Evolutionary conservation across 2,113 vertebrate genomes (phyloP), one percentile per base, ranked within the genome.

Genomic region (Trematomus loennbergii): DNA sequence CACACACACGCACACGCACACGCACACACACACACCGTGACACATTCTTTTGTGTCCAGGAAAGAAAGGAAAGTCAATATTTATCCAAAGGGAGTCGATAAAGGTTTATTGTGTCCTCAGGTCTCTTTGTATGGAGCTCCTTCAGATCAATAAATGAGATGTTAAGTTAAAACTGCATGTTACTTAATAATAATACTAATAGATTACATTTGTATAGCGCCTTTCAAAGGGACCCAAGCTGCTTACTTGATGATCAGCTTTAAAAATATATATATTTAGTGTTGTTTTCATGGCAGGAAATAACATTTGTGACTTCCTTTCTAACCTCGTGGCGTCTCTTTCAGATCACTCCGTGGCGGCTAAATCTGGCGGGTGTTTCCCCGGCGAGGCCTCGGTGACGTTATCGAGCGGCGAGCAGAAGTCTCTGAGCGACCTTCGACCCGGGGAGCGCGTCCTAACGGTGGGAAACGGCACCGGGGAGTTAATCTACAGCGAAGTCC

Each of bases 331-430:
- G 9, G 12, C 58, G 20, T 66, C 7, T 64, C 57, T 72, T 3
- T 80, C 95, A 99, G 98, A 99, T 90, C 99, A 99, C 91, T 99
- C 98, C 0, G 97, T 99, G 90, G 98, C 98, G 0, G 98, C 97
- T 59, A 99, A 99, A 75, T 98, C 98, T 0, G 98, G 98, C 0
- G 98, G 98, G 75, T 99, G 98, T 87, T 99, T 99, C 94, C 97
- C 97, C 0, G 97, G 96, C 33, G 80, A 86, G 80, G 95, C 97
- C 0, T 87, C 91, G 82, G 96, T 97, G 12, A 96, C 88, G 3
- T 75, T 97, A 88, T 96, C 97, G 87, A 85, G 91, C 0, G 97
- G 97, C 58, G 88, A 68, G 5, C 93, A 67, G 63, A 96, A 77
- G 12, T 83, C 94, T 0, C 77, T 99, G 77, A 93, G 93, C 3